Conservation (phyloP, 2,113 vertebrate species). For the Leiothrix lutea region DNA sequence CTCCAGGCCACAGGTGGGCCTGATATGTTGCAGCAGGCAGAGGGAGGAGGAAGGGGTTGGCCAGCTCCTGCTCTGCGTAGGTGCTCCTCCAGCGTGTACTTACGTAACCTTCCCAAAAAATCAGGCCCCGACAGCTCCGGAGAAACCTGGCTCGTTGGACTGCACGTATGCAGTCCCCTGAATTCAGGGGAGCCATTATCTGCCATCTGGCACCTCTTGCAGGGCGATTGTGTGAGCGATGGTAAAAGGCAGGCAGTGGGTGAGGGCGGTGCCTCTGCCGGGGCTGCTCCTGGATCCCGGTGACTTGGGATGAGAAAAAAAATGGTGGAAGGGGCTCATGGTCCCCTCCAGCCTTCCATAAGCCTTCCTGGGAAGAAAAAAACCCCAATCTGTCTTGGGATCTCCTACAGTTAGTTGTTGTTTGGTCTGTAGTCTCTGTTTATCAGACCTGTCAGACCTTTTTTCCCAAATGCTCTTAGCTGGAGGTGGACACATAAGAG, state of each 20-base stretch:
- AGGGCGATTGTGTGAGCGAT: not conserved
- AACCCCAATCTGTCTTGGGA: not conserved
- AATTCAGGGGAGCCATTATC: not conserved
- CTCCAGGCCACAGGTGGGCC: not conserved
- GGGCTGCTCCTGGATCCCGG: not conserved
- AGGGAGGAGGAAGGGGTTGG: not conserved
- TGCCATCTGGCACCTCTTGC: slow-evolving; percentile 27
- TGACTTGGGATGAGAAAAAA: not conserved
- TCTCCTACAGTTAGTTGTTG: not conserved
- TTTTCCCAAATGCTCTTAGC: not conserved
- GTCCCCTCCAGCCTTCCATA: not conserved
- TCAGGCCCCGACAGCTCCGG: slow-evolving; percentile 49
- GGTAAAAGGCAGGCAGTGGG: not conserved
- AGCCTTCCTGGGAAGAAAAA: not conserved
- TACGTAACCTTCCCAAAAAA: slow-evolving; percentile 27
- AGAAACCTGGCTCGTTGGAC: not conserved
- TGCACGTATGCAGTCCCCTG: slow-evolving; percentile 27
- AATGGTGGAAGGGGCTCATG: rapidly evolving
- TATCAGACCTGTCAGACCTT: not conserved
- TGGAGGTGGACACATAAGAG: rapidly evolving
- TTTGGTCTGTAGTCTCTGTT: not conserved
- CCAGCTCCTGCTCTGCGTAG: not conserved
- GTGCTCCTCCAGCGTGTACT: not conserved
- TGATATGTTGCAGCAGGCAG: not conserved
- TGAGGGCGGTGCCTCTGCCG: not conserved